Conservation (phyloP, 2,888 invertebrate genomes). For the Branchellion lobata region DNA sequence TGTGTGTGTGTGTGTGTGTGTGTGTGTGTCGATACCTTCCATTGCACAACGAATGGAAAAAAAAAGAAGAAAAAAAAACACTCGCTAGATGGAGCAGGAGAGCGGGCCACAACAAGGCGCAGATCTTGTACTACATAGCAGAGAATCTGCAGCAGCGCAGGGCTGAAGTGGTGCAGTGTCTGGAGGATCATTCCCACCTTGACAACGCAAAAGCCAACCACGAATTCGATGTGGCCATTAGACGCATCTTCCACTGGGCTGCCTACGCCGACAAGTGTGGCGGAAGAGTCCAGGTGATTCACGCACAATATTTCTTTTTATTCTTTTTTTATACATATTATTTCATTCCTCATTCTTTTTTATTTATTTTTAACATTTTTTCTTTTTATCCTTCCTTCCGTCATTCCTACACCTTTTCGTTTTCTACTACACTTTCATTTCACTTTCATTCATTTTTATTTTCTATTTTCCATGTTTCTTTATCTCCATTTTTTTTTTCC, state of each 20-base stretch:
- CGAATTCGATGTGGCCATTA: conserved; percentile 60
- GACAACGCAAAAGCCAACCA: conserved; percentile 53
- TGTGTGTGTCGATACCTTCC: too few relatives aligned
- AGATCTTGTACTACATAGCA: conserved; percentile 63
- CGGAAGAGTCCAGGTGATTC: conserved; percentile 61
- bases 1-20: too few relatives aligned
- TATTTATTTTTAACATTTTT: too few relatives aligned
- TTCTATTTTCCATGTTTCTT: too few relatives aligned
- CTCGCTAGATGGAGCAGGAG: conserved; percentile 61
- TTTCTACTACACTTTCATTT: background rate
- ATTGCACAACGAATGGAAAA: too few relatives aligned
- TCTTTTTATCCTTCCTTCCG: background rate
- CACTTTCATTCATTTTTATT: too few relatives aligned
- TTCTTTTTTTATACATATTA: conserved; percentile 2
- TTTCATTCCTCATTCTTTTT: background rate
- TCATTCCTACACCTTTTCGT: background rate
- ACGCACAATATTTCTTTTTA: background rate
- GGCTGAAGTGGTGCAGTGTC: conserved; percentile 57
- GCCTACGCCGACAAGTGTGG: conserved; percentile 63
- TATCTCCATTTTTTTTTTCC: too few relatives aligned
- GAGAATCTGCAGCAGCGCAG: conserved; percentile 61
- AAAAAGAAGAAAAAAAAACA: background rate
- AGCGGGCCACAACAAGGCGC: conserved; percentile 62
- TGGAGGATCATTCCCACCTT: conserved; percentile 57
- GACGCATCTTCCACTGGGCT: conserved; percentile 63